Evolutionary conservation across 2,797 vertebrate species (phyloP).

Genomic region (Nyctalus aviator): DNA sequence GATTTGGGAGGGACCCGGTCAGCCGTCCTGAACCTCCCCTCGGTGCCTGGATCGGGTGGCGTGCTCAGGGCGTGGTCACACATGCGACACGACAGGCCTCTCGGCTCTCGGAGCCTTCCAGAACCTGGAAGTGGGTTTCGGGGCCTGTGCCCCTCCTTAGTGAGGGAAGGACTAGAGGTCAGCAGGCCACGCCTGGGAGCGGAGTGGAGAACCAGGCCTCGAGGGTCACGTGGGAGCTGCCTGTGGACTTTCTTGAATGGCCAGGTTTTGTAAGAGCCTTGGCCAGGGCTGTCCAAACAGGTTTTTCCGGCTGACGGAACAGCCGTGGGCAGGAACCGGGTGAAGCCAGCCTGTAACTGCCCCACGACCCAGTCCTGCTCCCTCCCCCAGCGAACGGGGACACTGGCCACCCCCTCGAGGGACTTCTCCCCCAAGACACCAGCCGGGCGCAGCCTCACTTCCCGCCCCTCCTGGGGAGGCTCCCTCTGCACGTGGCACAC

Average conservation of each 20-base stretch:
- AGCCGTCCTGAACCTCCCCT: accelerated
- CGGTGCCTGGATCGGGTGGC: accelerated
- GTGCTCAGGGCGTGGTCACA: background rate
- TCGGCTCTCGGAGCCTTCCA: no score
- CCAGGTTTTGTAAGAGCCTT: conserved; percentile 88
- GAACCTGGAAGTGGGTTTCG: background rate
- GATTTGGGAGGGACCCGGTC: background rate
- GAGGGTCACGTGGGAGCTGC: conserved; percentile 75
- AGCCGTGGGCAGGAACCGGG: conserved; percentile 85
- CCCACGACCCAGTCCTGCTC: background rate
- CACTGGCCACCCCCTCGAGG: background rate
- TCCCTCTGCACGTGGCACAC: background rate
- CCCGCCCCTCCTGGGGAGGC: background rate
- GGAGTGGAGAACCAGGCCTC: conserved; percentile 42
- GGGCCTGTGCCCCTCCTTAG: background rate
- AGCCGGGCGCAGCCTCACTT: accelerated
- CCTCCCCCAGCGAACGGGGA: background rate
- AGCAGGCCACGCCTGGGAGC: background rate
- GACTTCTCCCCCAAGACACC: background rate
- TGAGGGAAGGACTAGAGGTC: no score
- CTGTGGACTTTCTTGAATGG: conserved; percentile 81
- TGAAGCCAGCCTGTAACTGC: conserved; percentile 54
- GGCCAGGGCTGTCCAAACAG: conserved; percentile 91
- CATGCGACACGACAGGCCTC: accelerated
- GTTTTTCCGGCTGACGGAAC: conserved; percentile 93